Conservation (phyloP, 2,797 vertebrate genomes). For the Hydrolagus colliei region DNA sequence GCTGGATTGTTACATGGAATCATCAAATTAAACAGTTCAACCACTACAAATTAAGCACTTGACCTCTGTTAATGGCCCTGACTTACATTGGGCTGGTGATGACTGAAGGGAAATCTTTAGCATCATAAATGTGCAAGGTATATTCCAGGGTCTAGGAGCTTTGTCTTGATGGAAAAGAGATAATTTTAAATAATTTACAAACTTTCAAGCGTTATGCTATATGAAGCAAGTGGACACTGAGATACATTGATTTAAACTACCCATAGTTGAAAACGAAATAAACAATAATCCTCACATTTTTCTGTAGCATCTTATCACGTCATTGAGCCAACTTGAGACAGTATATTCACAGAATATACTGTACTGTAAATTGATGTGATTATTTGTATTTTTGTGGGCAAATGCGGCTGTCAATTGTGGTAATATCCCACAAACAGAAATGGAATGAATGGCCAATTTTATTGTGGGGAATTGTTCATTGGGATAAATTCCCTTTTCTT, state of each 20-base stretch:
- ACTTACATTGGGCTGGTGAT: background rate
- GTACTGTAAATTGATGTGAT: no score
- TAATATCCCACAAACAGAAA: no score
- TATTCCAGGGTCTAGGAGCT: background rate
- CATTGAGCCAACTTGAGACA: no score
- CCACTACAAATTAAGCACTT: background rate
- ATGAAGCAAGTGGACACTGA: background rate
- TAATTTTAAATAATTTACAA: background rate
- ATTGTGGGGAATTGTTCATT: no score
- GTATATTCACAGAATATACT: no score
- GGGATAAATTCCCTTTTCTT: no score
- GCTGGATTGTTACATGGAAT: background rate
- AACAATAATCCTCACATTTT: no score
- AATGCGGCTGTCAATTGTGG: no score
- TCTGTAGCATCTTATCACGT: no score
- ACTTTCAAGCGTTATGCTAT: background rate
- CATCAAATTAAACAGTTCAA: background rate
- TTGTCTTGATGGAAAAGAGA: background rate
- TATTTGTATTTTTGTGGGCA: no score
- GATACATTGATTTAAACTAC: background rate
- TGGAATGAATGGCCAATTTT: no score
- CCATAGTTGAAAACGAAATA: background rate
- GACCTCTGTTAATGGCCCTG: slow-evolving; percentile 5
- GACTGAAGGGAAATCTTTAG: background rate
- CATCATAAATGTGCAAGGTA: background rate